Evolutionary conservation across 2,888 invertebrate genomes (phyloP), one percentile per base, ranked within the genome.

Genomic region (Chromoteleia sp.): DNA sequence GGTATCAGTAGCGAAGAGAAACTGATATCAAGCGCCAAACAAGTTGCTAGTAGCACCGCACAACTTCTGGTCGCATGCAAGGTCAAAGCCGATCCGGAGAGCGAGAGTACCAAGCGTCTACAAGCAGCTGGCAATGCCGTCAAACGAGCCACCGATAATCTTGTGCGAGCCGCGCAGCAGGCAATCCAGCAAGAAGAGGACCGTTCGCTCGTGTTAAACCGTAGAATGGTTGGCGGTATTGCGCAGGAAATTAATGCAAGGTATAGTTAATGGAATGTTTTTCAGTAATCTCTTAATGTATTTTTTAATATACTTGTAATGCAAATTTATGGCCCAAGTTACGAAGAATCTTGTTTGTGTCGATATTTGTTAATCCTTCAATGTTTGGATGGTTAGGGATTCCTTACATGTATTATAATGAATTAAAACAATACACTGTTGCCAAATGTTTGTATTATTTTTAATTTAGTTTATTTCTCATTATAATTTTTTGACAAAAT

Each of bases 11-110:
- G 96, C 10, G 99, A 99, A 92, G 99, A 99, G 92, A 96, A 98
- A 89, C 94, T 99, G 25, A 98, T 99, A 84, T 98, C 98, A 0
- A 96, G 98, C 14, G 99, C 99, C 1, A 96, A 98, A 87, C 97
- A 97, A 92, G 98, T 99, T 6, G 99, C 99, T 4, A 97, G 98
- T 59, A 98, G 98, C 0, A 99, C 99, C 0, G 99, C 99, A 0
- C 99, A 99, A 89, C 93, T 99, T 70, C 92, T 99, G 63, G 98
- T 99, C 50, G 99, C 99, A 0, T 99, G 99, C 93, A 98, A 99
- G 94, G 99, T 99, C 74, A 99, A 99, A 92, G 98, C 99, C 0
- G 99, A 99, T 92, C 97, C 98, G 0, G 97, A 98, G 79, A 98
- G 98, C 5, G 97, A 98, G 85, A 96, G 98, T 5, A 99, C 98